These are phyloP conservation scores for Desmodus rotundus DNA, from an alignment of 2,113 vertebrate genomes.

Conservation along the genomic window DNA sequence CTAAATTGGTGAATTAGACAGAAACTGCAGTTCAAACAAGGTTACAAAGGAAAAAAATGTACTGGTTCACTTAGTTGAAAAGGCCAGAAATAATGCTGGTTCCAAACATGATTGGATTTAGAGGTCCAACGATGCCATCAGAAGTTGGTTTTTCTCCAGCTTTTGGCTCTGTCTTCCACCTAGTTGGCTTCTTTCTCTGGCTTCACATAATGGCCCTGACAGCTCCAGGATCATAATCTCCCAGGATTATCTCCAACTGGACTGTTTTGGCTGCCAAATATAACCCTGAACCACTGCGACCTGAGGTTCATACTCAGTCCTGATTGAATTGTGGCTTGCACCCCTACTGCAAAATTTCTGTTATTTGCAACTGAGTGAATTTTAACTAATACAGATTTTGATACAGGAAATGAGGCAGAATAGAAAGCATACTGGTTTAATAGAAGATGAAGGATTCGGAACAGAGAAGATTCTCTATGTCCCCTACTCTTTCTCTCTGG, in stretches of 20 bases:
- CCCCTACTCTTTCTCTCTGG: not conserved
- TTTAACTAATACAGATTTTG: conserved; percentile 18
- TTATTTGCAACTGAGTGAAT: not conserved
- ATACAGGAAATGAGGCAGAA: not conserved
- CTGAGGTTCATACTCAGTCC: not conserved
- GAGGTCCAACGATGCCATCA: not conserved
- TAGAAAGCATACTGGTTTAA: not conserved
- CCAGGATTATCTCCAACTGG: not conserved
- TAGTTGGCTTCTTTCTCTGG: conserved; percentile 18
- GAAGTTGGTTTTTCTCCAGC: conserved; percentile 13
- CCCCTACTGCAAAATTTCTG: not conserved
- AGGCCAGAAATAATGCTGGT: not conserved
- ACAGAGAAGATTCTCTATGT: not conserved
- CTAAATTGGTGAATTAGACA: not conserved
- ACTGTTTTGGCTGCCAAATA: not conserved
- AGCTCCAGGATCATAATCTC: conserved; percentile 34
- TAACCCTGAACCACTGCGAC: not conserved
- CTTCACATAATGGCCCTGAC: not conserved
- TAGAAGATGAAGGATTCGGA: not conserved
- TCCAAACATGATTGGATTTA: not conserved
- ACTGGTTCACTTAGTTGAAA: not conserved
- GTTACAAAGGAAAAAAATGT: not conserved
- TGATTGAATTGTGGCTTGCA: not conserved
- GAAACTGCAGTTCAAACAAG: not conserved
- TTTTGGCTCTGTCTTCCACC: not conserved